phyloP scores from a whole-genome alignment of 1,140 invertebrate genomes.

The Amyelois transitella region DNA sequence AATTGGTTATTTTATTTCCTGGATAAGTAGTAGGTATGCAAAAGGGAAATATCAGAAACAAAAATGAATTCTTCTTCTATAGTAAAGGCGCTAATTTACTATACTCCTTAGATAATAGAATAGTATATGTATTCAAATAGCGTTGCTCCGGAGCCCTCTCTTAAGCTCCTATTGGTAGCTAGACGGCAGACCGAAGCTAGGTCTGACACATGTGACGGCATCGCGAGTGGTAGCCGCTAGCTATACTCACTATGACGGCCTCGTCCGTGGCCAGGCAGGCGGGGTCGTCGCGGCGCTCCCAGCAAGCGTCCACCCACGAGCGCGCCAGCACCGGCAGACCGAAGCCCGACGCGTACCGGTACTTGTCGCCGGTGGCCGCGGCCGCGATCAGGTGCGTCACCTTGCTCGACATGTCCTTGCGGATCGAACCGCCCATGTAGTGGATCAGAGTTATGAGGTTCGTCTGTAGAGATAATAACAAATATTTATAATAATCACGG shows the following conservation, averaged over 20 bases:
- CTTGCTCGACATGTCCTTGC: slow-evolving; percentile 89
- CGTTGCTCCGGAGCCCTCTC: no score
- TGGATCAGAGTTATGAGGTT: slow-evolving; percentile 90
- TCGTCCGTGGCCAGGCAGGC: slow-evolving; percentile 81
- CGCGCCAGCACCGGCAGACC: slow-evolving; percentile 90
- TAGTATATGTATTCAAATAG: no score
- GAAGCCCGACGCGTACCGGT: slow-evolving; percentile 89
- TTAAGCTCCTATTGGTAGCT: no score
- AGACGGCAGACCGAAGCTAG: no score
- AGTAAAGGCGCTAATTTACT: no score
- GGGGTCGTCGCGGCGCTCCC: slow-evolving; percentile 84
- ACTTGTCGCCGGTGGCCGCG: slow-evolving; percentile 89
- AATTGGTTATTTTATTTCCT: no score
- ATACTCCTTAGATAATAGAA: no score
- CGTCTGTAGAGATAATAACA: slow-evolving; percentile 76
- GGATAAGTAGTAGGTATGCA: no score
- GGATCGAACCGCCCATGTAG: slow-evolving; percentile 95
- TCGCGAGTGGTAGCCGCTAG: no score
- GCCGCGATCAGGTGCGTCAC: slow-evolving; percentile 95
- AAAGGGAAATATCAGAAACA: no score
- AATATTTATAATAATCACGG: neutral
- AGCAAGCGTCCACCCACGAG: slow-evolving; percentile 91
- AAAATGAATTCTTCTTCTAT: no score
- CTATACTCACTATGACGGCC: slow-evolving; percentile 79
- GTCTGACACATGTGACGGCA: no score